Percentiles rank a stretch among this genome's conserved stretches.
phyloP scores from a whole-genome alignment of 2,888 invertebrate species.

The Cataglyphis altisquamis region DNA sequence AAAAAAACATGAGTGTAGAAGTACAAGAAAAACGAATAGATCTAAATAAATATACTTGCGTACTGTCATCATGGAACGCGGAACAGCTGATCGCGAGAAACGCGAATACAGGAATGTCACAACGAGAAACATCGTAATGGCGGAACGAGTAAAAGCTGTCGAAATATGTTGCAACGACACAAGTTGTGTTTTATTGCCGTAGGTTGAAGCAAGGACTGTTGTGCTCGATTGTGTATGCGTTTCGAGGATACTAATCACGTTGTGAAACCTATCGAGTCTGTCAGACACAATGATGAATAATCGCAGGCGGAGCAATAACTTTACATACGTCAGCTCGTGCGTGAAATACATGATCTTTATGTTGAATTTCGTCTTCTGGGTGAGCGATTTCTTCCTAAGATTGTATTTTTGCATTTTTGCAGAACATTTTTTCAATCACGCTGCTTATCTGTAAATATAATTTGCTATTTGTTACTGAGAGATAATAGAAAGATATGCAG shows the following conservation, averaged over 20 bases:
- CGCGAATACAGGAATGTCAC: constrained; percentile 54
- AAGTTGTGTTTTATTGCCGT: neutral
- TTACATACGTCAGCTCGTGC: constrained; percentile 94
- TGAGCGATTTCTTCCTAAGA: constrained; percentile 86
- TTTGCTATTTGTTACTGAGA: neutral
- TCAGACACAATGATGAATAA: constrained; percentile 84
- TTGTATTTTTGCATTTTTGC: neutral
- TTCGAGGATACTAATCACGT: neutral
- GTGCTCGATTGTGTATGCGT: neutral
- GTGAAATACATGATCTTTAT: constrained; percentile 96
- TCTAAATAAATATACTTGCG: neutral
- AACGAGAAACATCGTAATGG: constrained; percentile 66
- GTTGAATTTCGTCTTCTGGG: constrained; percentile 96
- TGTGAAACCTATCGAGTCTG: neutral
- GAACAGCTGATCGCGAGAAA: constrained; percentile 66
- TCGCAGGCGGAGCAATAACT: constrained; percentile 90
- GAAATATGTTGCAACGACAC: constrained; percentile 70
- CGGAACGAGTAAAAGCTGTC: constrained; percentile 73
- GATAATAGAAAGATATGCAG: neutral
- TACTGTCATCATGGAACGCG: constrained; percentile 18
- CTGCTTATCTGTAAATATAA: neutral
- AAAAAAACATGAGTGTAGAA: neutral
- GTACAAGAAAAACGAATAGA: neutral
- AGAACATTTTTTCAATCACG: neutral
- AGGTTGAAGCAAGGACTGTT: neutral